Conservation (phyloP, 1,140 invertebrate genomes). For the Himalopsyche phryganea region DNA sequence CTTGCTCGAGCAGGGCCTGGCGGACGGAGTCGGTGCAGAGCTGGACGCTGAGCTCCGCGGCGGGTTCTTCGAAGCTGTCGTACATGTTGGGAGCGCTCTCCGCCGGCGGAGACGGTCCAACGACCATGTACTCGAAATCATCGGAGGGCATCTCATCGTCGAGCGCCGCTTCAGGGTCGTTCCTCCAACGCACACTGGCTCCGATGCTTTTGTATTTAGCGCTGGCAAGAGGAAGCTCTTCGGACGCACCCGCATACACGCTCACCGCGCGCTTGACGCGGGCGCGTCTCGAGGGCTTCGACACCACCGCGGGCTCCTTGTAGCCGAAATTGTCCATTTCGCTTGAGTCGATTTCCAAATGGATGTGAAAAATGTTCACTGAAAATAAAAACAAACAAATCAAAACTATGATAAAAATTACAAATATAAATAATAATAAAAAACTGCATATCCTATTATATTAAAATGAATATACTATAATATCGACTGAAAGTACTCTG, state of each 20-base stretch:
- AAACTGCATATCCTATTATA: too few species aligned
- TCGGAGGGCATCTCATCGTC: constrained; percentile 62
- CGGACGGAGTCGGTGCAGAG: constrained; percentile 71
- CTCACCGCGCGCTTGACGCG: constrained; percentile 41
- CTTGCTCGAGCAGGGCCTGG: constrained; percentile 66
- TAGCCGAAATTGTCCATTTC: constrained; percentile 47
- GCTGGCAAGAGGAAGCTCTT: constrained; percentile 39
- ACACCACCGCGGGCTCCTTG: constrained; percentile 38
- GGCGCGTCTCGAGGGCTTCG: constrained; percentile 33
- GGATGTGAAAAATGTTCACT: not conserved
- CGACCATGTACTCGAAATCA: constrained; percentile 69
- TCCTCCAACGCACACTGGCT: constrained; percentile 45
- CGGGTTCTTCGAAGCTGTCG: constrained; percentile 69
- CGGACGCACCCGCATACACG: constrained; percentile 37
- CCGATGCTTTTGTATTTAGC: constrained; percentile 42
- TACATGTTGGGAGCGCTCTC: constrained; percentile 73
- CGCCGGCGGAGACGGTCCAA: constrained; percentile 66
- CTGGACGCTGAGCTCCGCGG: constrained; percentile 66
- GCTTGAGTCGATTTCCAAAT: not conserved
- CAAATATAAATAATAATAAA: too few species aligned
- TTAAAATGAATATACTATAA: too few species aligned
- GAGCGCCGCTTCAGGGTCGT: constrained; percentile 58
- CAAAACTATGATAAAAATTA: too few species aligned
- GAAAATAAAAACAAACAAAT: constrained; percentile 8
- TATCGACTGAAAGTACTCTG: too few species aligned